These are phyloP conservation scores for Botrylloides violaceus DNA, from an alignment of 23 tunicate species.

Conservation along the genomic window DNA sequence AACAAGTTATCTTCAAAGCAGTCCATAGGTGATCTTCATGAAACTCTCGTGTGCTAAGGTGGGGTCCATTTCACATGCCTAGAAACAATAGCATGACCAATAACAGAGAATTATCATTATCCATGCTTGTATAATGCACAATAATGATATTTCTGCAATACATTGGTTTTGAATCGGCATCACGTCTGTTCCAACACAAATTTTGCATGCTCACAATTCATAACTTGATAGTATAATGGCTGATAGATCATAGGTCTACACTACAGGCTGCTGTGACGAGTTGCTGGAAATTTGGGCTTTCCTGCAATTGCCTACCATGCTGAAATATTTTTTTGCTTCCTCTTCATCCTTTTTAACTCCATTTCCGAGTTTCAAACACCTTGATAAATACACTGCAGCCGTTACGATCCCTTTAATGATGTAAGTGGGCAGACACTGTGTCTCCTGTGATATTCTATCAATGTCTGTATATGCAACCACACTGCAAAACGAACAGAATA, in stretches of 20 bases:
- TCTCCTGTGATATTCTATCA: conserved; percentile 56
- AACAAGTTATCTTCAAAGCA: too few relatives aligned
- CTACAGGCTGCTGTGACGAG: too few relatives aligned
- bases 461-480: conserved; percentile 70
- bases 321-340: conserved; percentile 71
- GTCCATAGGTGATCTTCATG: conserved; percentile 61
- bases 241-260: too few relatives aligned
- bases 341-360: conserved; percentile 75
- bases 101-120: too few relatives aligned
- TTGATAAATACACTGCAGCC: conserved; percentile 76
- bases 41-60: conserved; percentile 58
- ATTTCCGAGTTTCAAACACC: conserved; percentile 72
- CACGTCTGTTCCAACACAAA: too few relatives aligned
- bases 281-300: too few relatives aligned
- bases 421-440: conserved; percentile 57
- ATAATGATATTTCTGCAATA: too few relatives aligned
- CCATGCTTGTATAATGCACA: too few relatives aligned
- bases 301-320: conserved; percentile 39
- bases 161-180: too few relatives aligned
- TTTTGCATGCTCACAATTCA: too few relatives aligned
- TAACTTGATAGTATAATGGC: too few relatives aligned
- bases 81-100: conserved; percentile 7
- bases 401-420: conserved; percentile 76
- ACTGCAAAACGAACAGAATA: conserved; percentile 17
- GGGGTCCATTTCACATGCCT: conserved; percentile 81